phyloP scores from a whole-genome alignment of 2,797 vertebrate species.

The Oryzias sinensis region DNA sequence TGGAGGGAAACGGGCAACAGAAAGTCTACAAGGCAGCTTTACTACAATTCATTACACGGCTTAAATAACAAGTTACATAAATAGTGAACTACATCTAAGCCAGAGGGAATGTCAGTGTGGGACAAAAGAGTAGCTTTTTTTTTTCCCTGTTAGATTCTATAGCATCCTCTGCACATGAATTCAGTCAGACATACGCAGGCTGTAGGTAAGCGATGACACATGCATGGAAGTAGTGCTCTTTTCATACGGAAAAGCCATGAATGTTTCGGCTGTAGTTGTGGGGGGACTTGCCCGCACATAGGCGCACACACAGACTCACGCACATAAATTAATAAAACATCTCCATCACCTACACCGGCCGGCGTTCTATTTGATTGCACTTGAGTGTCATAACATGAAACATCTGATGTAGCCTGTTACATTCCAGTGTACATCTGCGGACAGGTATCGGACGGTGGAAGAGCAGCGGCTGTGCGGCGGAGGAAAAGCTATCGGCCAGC shows the following conservation, averaged over 20 bases:
- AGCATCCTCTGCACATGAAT: conserved; percentile 34
- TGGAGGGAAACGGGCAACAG: conserved; percentile 56
- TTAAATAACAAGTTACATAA: conserved; percentile 64
- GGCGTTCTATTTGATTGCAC: conserved; percentile 58
- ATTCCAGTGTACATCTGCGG: conserved; percentile 54
- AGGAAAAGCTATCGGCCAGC: conserved; percentile 39
- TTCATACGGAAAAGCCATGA: conserved; percentile 29
- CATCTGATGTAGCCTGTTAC: conserved; percentile 47
- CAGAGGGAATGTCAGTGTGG: conserved; percentile 48
- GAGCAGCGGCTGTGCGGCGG: conserved; percentile 22
- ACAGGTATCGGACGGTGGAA: conserved; percentile 46
- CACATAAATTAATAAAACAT: conserved; percentile 34
- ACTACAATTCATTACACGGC: conserved; percentile 62
- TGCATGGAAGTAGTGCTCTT: conserved; percentile 55
- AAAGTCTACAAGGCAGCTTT: conserved; percentile 50
- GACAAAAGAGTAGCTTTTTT: conserved; percentile 40
- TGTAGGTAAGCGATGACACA: conserved; percentile 61
- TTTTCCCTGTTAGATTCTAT: conserved; percentile 32
- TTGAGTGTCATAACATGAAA: conserved; percentile 55
- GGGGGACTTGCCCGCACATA: conserved; percentile 27
- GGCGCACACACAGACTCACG: conserved; percentile 1
- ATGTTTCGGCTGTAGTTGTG: conserved; percentile 39
- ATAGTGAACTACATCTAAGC: conserved; percentile 61
- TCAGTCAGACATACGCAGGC: conserved; percentile 38
- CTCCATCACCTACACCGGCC: conserved; percentile 49